Evolutionary conservation across 1,140 invertebrate species (phyloP), one percentile per base, ranked within the genome.

Genomic region (Antheraea mylitta): DNA sequence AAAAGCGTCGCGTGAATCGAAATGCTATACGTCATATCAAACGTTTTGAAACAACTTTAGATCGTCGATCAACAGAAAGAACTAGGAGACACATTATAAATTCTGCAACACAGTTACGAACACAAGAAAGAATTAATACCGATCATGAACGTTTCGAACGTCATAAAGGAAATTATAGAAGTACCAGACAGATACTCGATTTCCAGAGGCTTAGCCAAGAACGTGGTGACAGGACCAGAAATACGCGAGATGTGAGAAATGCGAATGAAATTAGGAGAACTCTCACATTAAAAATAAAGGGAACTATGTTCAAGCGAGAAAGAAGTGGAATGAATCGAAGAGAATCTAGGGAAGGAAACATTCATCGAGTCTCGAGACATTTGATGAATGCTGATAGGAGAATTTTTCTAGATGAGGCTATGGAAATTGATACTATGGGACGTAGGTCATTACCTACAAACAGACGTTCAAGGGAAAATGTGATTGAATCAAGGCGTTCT

Each of bases 31-130:
- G 45, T 13, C 9, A 62, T 37, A 19, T 70, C 13, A 70, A 16
- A 16, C 69, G 66, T 18, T 53, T 30, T 1, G 64, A 61, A 9
- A 61, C 13, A 19, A 11, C 38, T 7, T 37, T 63, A 13, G 19
- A n/a, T 19, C 64, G 64, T 62, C 16, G 7, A 30, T 58, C 59
- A 4, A 11, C 65, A 45, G 69, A 67, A 7, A 64, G 37, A 64
- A 7, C 13, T 53, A 53, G 11, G 16, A 53, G 45, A 53, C 6
- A 13, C 1, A 53, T 53, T 16, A 13, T 53, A 53, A 16, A 53
- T 16, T 53, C 45, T 53, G 11, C 45, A 53, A 53, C 11, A 53
- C 11, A 13, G 16, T 53, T n/a, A 53, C 45, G 45, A n/a, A n/a
- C 16, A 13, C 45, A 16, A 53, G 10, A 53, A 16, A 53, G 2